Evolutionary conservation across 2,888 invertebrate species (phyloP), one percentile per base, ranked within the genome.

Genomic region (Poecilus cupreus): DNA sequence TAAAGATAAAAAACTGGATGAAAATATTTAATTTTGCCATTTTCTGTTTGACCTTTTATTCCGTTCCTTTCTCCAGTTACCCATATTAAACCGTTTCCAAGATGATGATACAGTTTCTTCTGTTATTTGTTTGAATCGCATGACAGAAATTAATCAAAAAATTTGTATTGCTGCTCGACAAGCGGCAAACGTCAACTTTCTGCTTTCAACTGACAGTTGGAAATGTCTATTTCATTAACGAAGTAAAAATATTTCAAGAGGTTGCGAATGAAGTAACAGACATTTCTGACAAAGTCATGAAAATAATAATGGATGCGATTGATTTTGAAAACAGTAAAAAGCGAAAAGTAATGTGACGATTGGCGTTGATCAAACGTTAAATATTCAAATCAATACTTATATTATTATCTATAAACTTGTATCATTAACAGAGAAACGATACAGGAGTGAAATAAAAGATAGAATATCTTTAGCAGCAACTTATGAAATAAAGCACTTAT

Each of bases 321-420:
- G 94, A 95, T 87, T 94, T 94, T 86, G 93, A 92, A 81, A 90
- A 91, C 39, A 92, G 92, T 6, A 91, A 90, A 83, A 91, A 92
- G 84, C 92, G 93, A 39, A 92, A 94, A 85, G 94, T 97, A 85
- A 92, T 93, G 94, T 97, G 0, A 94, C 94, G 84, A 88, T 92
- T 22, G 95, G 95, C 72, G 92, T 97, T 1, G 95, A 96, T 87
- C 89, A 92, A 1, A 92, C 93, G 83, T 90, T 97, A 57, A 89
- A 64, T 51, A 18, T 54, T 54, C n/a, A 6, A 32, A 54, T 20
- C 6, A 22, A 10, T 1, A 54, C 8, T 22, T 22, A 46, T 32
- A 3, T 49, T 49, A 18, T 74, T 74, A n/a, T 46, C 39, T 32
- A 8, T 32, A 32, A 1, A 0, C 5, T 32, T 32, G 32, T 32